Base-by-base conservation (phyloP, 1,140 invertebrate genomes). In the Acromyrmex echinatior region DNA sequence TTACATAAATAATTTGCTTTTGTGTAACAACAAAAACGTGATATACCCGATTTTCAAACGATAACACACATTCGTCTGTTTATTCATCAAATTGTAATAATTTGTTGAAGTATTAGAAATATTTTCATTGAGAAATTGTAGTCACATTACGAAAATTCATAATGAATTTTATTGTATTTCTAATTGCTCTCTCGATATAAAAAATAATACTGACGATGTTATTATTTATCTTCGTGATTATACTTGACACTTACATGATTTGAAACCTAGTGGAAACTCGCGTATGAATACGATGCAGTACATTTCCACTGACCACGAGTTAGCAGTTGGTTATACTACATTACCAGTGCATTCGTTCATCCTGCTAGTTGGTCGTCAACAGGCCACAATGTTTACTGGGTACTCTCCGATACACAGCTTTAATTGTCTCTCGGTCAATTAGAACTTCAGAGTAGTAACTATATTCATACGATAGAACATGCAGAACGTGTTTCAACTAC, bases 371-470 rank as follows among this genome's bases (percentile, higher is more conserved):
- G 78, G 45, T 51, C 68, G 49, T 45, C 58, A 77, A 74, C 39
- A 81, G 49, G 49, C 74, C 87, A 66, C 87, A 74, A 74, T 74
- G 68, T 82, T 82, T 74, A 71, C 68, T 18, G 16, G 56, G 12
- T 74, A 62, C 56, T 74, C 18, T 14, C 68, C 70, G 63, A 86
- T 85, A 86, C 74, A 86, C 62, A 68, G 87, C 74, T 62, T 58
- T 71, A 74, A 79, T 88, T 89, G 88, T 89, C 71, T 86, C 87
- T 62, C 87, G 81, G 81, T 88, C 88, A 89, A 89, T 89, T 89
- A 86, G 81, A 86, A 74, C 28, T 71, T 62, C n/a, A 45, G 73
- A 51, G 39, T 51, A 10, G 45, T 66, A 60, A 31, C 58, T 63
- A 87, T 63, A 87, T 66, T 80, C 60, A 58, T 65, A 25, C 9